Conservation (phyloP, 1,140 invertebrate genomes). For the Drosophila sproati region DNA sequence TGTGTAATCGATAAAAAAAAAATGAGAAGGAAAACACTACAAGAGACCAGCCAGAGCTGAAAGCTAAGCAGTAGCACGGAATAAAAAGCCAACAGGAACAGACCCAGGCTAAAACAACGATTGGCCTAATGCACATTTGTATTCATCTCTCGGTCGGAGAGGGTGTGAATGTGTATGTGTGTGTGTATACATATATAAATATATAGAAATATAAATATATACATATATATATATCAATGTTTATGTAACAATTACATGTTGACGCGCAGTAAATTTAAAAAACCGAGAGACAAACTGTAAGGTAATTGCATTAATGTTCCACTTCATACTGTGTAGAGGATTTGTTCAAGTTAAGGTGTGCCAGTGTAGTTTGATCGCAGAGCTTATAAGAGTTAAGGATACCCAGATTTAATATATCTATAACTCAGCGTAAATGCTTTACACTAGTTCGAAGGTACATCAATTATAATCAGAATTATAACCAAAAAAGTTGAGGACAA, state of each 20-base stretch:
- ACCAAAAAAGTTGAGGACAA: too few species aligned
- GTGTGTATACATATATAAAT: slow-evolving; percentile 3
- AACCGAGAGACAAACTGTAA: not conserved
- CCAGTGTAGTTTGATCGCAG: too few species aligned
- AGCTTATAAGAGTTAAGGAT: too few species aligned
- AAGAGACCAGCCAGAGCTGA: not conserved
- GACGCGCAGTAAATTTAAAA: slow-evolving; percentile 53
- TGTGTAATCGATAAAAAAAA: slow-evolving; percentile 78
- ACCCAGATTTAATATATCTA: too few species aligned
- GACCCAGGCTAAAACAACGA: slow-evolving; percentile 33
- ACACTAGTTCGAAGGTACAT: too few species aligned
- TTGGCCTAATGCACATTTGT: slow-evolving; percentile 55
- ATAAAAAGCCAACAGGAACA: slow-evolving; percentile 6
- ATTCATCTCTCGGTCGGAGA: slow-evolving; percentile 26
- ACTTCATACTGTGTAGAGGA: not conserved
- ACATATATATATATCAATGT: not conserved
- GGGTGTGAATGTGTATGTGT: slow-evolving; percentile 10
- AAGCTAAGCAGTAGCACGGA: not conserved
- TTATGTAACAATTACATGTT: slow-evolving; percentile 41
- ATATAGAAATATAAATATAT: too few species aligned
- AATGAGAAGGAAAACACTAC: not conserved
- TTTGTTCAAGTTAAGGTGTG: too few species aligned
- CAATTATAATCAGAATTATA: too few species aligned
- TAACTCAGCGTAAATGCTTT: too few species aligned
- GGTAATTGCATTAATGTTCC: slow-evolving; percentile 14